Percentiles rank a stretch among this genome's conserved stretches.
Conservation (phyloP, 2,888 invertebrate genomes). For the Entomobrya proxima region DNA sequence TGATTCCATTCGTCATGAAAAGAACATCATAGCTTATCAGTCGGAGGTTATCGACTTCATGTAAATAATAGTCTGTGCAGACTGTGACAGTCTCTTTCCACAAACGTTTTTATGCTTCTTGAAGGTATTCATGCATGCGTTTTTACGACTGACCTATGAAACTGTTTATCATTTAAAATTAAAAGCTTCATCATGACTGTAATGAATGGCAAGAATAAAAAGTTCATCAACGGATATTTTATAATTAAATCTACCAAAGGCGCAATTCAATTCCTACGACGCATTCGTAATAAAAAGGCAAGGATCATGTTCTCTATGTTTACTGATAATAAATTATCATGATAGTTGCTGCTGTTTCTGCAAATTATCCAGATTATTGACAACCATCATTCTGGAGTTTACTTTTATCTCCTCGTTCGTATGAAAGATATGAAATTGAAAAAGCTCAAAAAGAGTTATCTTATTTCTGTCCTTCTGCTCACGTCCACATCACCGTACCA, state of each 20-base stretch:
- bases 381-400: background rate
- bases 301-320: slow-evolving; percentile 14
- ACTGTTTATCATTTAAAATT: slow-evolving; percentile 63
- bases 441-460: background rate
- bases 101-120: slow-evolving; percentile 20
- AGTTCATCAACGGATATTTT: background rate
- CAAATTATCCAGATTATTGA: slow-evolving; percentile 50
- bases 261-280: background rate
- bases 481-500: slow-evolving; percentile 20
- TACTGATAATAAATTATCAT: slow-evolving; percentile 38
- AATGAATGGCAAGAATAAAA: slow-evolving; percentile 44
- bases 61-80: slow-evolving; percentile 38
- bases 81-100: slow-evolving; percentile 6
- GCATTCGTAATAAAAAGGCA: background rate
- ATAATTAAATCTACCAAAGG: background rate
- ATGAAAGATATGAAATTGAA: background rate
- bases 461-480: slow-evolving; percentile 5
- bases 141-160: slow-evolving; percentile 66
- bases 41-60: slow-evolving; percentile 64
- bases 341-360: slow-evolving; percentile 48
- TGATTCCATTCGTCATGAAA: slow-evolving; percentile 54
- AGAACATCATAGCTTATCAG: slow-evolving; percentile 50
- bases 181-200: slow-evolving; percentile 43
- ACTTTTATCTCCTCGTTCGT: background rate
- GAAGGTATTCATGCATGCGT: slow-evolving; percentile 59